Evolutionary conservation across 2,113 vertebrate species (phyloP).

Genomic region (Picathartes gymnocephalus): DNA sequence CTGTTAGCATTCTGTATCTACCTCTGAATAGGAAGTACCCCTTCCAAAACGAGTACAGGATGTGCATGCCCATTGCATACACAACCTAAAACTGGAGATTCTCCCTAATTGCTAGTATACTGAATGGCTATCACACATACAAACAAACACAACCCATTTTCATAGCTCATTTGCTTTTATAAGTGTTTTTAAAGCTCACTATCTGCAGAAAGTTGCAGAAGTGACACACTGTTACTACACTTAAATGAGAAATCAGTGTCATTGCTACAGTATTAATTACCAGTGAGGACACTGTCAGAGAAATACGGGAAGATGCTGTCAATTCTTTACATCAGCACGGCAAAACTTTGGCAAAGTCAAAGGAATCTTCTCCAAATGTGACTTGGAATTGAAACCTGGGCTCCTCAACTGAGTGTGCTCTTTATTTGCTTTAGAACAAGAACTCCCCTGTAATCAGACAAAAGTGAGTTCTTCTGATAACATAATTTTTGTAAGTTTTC

Average conservation of each 20-base stretch:
- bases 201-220: background rate
- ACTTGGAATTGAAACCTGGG: background rate
- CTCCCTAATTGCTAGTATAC: background rate
- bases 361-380: background rate
- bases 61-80: background rate
- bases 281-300: background rate
- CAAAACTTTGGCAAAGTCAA: background rate
- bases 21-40: background rate
- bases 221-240: background rate
- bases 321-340: background rate
- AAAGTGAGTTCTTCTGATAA: background rate
- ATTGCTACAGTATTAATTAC: background rate
- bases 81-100: background rate
- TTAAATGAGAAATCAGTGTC: background rate
- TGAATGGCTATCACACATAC: background rate
- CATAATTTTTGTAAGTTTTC: background rate
- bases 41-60: background rate
- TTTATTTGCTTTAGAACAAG: background rate
- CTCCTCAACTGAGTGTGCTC: background rate
- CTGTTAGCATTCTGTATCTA: background rate
- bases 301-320: background rate
- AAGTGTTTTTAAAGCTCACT: background rate
- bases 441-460: background rate
- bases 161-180: background rate
- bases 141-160: background rate